Conservation (phyloP, 2,888 invertebrate species). For the Trissonchulus latispiculum region DNA sequence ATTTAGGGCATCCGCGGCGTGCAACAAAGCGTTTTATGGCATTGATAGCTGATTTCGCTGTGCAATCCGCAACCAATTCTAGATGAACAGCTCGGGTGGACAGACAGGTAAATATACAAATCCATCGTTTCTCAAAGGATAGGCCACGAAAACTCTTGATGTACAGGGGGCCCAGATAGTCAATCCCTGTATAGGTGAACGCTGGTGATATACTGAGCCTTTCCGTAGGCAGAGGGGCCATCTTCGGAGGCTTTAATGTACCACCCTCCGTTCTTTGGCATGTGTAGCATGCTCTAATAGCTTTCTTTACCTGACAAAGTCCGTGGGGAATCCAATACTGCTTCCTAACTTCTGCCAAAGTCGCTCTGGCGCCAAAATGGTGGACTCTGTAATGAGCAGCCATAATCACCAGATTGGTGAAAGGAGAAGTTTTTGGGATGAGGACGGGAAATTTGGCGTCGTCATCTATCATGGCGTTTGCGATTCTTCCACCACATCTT, state of each 20-base stretch:
- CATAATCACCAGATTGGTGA: no score
- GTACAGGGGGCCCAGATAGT: no score
- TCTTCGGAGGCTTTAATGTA: constrained; percentile 13
- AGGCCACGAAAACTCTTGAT: no score
- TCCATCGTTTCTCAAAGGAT: constrained; percentile 34
- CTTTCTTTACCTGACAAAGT: constrained; percentile 8
- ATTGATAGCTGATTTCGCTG: no score
- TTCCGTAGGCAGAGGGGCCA: constrained; percentile 21
- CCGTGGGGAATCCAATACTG: constrained; percentile 21
- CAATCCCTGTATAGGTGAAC: constrained; percentile 35
- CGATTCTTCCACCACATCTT: no score
- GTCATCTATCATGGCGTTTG: no score
- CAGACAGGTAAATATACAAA: constrained; percentile 45
- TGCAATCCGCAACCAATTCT: no score
- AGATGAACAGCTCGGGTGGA: constrained; percentile 44
- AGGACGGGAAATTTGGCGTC: no score
- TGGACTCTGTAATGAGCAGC: no score
- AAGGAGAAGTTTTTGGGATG: neutral
- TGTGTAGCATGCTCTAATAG: no score
- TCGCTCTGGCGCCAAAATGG: constrained; percentile 17
- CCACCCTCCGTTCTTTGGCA: no score
- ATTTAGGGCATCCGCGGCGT: constrained; percentile 37
- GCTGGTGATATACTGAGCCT: constrained; percentile 16
- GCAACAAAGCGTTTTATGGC: no score
- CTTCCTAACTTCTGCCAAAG: constrained; percentile 2